Base-by-base conservation (phyloP, 2,888 invertebrate species). In the Melipona beecheii region DNA sequence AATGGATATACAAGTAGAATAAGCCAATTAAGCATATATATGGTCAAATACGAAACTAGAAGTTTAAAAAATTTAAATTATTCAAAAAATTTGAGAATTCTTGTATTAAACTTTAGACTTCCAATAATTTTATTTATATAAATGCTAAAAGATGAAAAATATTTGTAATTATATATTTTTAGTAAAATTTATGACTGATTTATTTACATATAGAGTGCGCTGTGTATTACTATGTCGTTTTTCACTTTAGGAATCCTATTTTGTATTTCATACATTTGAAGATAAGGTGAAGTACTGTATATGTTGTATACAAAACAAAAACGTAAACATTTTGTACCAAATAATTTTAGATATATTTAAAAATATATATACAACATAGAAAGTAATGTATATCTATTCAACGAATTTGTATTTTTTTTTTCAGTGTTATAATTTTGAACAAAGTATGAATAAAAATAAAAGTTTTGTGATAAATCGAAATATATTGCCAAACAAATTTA, bases 251-350 rank as follows among this genome's bases (percentile, higher is more conserved):
- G 19, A 36, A 31, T 17, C 13, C 6, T 31, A 24, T 24, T 36
- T 72, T 60, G 5, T 43, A 9, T 49, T 62, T 50, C 4, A 11
- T 24, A 71, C 24, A 71, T 60, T 43, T 24, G 24, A 71, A 2
- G 58, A 43, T 24, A 19, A 3, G 5, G 19, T 3, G 24, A 60
- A 49, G 15, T 13, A 27, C 27, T 50, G 15, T 27, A 49, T 73
- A 62, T 27, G 19, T 50, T n/a, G 36, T 36, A 24, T 6, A 15
- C n/a, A 6, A 65, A 52, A 54, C n/a, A 65, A 74, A 74, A 74
- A 31, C n/a, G n/a, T 52, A 74, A 74, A 65, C 52, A 65, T 65
- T 62, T 52, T 54, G 17, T 27, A 58, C 50, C 17, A 54, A 74
- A 21, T 50, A 58, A 69, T 21, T 27, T 58, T 56, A 6, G 11